Base-by-base conservation (phyloP, 2,113 vertebrate species). In the Arvicanthis niloticus region DNA sequence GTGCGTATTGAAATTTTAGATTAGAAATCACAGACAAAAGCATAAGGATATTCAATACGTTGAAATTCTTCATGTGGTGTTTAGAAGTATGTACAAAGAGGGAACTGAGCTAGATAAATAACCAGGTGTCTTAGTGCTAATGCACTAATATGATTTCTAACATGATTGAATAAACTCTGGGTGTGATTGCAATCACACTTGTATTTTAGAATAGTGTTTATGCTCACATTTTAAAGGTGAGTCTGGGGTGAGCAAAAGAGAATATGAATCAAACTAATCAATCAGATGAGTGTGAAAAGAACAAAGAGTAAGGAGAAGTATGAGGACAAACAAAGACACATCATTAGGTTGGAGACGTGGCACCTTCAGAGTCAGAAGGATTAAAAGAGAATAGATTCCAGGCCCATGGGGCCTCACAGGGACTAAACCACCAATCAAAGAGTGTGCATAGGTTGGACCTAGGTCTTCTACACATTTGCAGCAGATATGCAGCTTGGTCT, bases 201-300 rank as follows among this genome's bases (percentile, higher is more conserved):
- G 0, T 22, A 73, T 80, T 90, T 96, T 89, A 92, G 24, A 76
- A 90, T 7, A 86, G 29, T 60, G n/a, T 67, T 95, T 90, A n/a
- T 29, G 87, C 1, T 67, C 22, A 62, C 7, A 95, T 92, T 65
- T 85, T 31, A 7, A 85, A 84, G 90, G 56, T 62, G 21, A 26
- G 31, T 88, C 56, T 82, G 1, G 7, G 42, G 13, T 40, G 42
- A 91, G 40, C n/a, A 84, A 87, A 88, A 34, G 21, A 3, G 67
- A 73, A 1, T 48, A 6, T 40, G 34, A 92, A 7, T 11, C 29
- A 56, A 84, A 51, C 1, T 42, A 53, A 1, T 42, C 16, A 70
- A 53, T 70, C 67, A 78, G 16, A 12, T 60, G 37, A 84, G 34
- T n/a, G 42, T 40, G 4, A 81, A 78, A 42, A 19, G 6, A 19